Evolutionary conservation across 2,797 vertebrate species (phyloP), one percentile per base, ranked within the genome.

Genomic region (Oreochromis grahami): DNA sequence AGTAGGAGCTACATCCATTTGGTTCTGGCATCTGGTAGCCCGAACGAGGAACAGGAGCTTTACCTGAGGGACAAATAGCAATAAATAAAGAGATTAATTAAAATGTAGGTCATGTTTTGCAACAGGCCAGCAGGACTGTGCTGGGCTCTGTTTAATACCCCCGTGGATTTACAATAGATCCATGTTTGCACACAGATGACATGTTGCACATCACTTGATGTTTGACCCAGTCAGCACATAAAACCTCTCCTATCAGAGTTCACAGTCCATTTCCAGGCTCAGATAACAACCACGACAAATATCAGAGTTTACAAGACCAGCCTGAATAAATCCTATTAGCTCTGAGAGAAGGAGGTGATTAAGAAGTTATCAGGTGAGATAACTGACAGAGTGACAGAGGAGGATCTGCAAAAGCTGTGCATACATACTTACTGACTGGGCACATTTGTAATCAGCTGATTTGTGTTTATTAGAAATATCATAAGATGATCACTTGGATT

Each of bases 1-100:
- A 98, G 89, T 98, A 97, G 84, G 98, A 97, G 86, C 96, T 96
- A 36, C 98, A 99, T 81, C 98, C 98, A 0, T 99, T 96, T 53
- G 98, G 98, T 82, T 98, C 97, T 17, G 97, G 97, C 79, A 97
- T 95, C 87, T 97, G 96, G 93, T 96, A 99, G 65, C 97, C 97
- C 2, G 97, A 94, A 77, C 98, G 97, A 3, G 98, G 97, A 91
- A 98, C 79, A 4, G 98, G 97, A 87, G 97, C 97, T 93, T 98
- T 98, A 83, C 98, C 98, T 99, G 90, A 60, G 58, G 76, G 65
- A 11, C 14, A 29, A 50, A 48, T 19, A 29, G 15, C 24, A 48
- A 48, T 19, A 0, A 10, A 21, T 43, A 1, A 10, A 56, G 2
- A 0, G 12, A 13, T 17, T 3, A 26, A 8, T 60, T 79, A 43